phyloP scores from a whole-genome alignment of 1,140 invertebrate genomes.

The Drosophila prosaltans region DNA sequence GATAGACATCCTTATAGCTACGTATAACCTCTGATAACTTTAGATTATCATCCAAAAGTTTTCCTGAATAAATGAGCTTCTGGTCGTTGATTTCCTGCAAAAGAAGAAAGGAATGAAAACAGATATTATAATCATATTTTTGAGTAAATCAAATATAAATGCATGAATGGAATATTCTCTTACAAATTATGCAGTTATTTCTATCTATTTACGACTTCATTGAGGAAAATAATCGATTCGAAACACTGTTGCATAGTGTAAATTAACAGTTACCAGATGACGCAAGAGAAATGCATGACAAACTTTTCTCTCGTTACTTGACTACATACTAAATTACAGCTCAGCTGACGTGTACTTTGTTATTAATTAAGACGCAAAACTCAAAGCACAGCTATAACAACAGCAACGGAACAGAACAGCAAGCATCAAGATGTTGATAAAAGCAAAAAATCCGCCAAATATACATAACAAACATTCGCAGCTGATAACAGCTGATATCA shows the following conservation, averaged over 20 bases:
- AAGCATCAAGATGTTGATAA: slow-evolving; percentile 12
- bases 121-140: not conserved
- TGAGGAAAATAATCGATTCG: not conserved
- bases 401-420: too few relatives aligned
- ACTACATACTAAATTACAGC: slow-evolving; percentile 29
- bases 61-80: slow-evolving; percentile 96
- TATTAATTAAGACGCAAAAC: slow-evolving; percentile 24
- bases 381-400: not conserved
- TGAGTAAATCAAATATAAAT: too few relatives aligned
- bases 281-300: not conserved
- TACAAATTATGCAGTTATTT: too few relatives aligned
- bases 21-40: slow-evolving; percentile 91
- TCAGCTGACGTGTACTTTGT: slow-evolving; percentile 23
- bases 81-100: slow-evolving; percentile 88
- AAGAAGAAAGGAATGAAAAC: not conserved
- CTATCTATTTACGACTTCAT: too few relatives aligned
- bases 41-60: slow-evolving; percentile 90
- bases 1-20: slow-evolving; percentile 87
- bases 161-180: too few relatives aligned
- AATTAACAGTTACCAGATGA: slow-evolving; percentile 1
- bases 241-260: not conserved
- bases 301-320: not conserved
- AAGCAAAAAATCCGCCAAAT: not conserved
- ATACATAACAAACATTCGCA: slow-evolving; percentile 10
- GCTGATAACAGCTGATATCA: slow-evolving; percentile 15